Conservation (phyloP, 2,113 vertebrate species). For the Copsychus sechellarum region DNA sequence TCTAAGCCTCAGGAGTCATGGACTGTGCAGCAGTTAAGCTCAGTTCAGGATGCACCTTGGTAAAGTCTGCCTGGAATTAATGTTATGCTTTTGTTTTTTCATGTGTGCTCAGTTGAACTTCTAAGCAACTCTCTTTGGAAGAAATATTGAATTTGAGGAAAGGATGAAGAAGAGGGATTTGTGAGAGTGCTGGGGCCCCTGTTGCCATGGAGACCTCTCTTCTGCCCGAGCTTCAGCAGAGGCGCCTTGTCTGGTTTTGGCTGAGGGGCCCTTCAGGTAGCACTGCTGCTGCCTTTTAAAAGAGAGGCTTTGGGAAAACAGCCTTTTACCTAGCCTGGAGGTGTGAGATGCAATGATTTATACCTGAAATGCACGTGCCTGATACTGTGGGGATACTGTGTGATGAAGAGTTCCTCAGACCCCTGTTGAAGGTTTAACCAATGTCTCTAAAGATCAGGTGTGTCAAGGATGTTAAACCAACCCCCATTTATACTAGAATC, state of each 20-base stretch:
- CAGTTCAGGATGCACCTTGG: background rate
- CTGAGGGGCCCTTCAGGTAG: background rate
- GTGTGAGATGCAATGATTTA: background rate
- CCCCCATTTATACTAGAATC: background rate
- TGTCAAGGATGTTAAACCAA: background rate
- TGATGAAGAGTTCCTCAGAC: background rate
- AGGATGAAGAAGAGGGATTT: background rate
- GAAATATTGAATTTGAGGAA: background rate
- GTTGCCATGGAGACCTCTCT: constrained; percentile 37
- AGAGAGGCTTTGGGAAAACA: background rate
- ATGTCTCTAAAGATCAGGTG: background rate
- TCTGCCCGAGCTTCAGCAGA: background rate
- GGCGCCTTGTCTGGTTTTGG: background rate
- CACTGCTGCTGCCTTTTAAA: background rate
- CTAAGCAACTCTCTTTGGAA: background rate
- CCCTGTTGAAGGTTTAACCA: fast-evolving
- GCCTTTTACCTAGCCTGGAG: background rate
- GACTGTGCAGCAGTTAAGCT: background rate
- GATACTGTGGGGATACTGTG: background rate
- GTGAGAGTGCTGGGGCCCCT: background rate
- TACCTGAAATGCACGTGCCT: background rate
- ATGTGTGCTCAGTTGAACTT: background rate
- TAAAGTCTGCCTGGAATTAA: background rate
- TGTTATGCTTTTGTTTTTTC: background rate
- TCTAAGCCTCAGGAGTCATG: background rate